Conservation (phyloP, 2,888 invertebrate genomes). For the Adelphocoris suturalis region DNA sequence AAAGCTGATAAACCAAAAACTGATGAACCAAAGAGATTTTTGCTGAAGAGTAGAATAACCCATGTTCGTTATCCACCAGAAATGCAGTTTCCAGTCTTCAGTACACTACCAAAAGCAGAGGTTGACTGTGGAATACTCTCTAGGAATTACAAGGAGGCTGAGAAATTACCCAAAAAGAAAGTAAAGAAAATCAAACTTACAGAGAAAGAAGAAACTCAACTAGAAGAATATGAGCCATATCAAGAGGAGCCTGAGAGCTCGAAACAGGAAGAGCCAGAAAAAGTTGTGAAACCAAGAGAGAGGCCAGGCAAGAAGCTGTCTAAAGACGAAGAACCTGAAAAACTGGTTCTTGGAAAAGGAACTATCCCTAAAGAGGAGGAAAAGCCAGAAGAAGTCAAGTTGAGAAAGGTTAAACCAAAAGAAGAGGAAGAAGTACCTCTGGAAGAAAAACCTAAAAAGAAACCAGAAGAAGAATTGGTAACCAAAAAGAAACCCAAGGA, state of each 20-base stretch:
- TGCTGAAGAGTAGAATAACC: conserved; percentile 75
- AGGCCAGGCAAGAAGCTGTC: conserved; percentile 76
- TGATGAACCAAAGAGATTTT: conserved; percentile 74
- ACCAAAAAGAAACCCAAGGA: conserved; percentile 75
- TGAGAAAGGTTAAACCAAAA: conserved; percentile 79
- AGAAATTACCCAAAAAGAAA: conserved; percentile 82
- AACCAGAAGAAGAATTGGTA: conserved; percentile 72
- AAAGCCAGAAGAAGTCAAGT: conserved; percentile 79
- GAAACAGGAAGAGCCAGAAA: conserved; percentile 76
- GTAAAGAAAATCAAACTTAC: conserved; percentile 79
- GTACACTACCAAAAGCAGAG: conserved; percentile 80
- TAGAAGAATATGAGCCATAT: conserved; percentile 78
- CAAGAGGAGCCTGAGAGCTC: conserved; percentile 77
- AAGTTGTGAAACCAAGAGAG: conserved; percentile 76
- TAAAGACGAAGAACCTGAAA: conserved; percentile 75
- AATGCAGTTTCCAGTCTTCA: conserved; percentile 80
- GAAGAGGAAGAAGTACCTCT: conserved; percentile 77
- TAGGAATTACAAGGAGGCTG: conserved; percentile 85
- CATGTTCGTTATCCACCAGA: conserved; percentile 81
- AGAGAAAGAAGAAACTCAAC: conserved; percentile 78
- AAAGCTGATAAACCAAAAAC: conserved; percentile 73
- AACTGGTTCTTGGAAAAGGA: conserved; percentile 76
- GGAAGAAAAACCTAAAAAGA: conserved; percentile 73
- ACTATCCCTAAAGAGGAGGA: conserved; percentile 76
- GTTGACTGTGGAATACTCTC: conserved; percentile 85